Conservation (phyloP, 1,140 invertebrate genomes). For the Phocides pigmalion region DNA sequence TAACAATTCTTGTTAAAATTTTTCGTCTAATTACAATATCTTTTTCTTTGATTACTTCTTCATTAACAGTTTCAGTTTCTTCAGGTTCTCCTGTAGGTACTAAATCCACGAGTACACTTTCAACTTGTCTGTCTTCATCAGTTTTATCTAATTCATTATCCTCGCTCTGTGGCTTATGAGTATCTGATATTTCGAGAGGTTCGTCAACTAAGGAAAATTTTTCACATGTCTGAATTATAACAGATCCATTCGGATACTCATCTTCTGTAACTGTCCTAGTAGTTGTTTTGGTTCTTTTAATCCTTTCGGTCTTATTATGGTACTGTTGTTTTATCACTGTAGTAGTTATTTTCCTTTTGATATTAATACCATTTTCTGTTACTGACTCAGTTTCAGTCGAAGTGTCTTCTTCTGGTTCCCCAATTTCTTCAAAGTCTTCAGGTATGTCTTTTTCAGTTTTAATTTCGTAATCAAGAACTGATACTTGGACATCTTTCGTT, state of each 20-base stretch:
- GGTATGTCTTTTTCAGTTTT: constrained; percentile 53
- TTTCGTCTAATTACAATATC: constrained; percentile 57
- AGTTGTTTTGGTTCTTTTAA: constrained; percentile 67
- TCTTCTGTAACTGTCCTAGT: constrained; percentile 71
- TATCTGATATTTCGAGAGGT: constrained; percentile 31
- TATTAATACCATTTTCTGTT: constrained; percentile 53
- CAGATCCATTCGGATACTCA: constrained; percentile 72
- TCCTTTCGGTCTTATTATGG: constrained; percentile 47
- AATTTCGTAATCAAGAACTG: constrained; percentile 61
- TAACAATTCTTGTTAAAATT: constrained; percentile 57
- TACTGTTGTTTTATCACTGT: constrained; percentile 64
- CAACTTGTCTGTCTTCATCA: constrained; percentile 39
- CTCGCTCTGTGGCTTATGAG: not conserved
- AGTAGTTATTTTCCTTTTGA: constrained; percentile 66
- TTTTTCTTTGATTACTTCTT: constrained; percentile 56
- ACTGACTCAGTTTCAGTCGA: constrained; percentile 56
- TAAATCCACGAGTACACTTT: constrained; percentile 50
- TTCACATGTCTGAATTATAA: constrained; percentile 70
- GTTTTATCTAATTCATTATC: constrained; percentile 14
- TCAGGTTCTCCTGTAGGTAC: constrained; percentile 50
- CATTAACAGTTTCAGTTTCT: constrained; percentile 53
- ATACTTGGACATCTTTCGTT: constrained; percentile 76
- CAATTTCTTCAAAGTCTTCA: constrained; percentile 57
- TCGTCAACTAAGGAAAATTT: constrained; percentile 62
- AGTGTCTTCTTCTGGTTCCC: constrained; percentile 57